A percentile compares a stretch with the other conserved stretches of the same genome.
Conservation (phyloP, 2,797 vertebrate genomes). For the Erpetoichthys calabaricus region DNA sequence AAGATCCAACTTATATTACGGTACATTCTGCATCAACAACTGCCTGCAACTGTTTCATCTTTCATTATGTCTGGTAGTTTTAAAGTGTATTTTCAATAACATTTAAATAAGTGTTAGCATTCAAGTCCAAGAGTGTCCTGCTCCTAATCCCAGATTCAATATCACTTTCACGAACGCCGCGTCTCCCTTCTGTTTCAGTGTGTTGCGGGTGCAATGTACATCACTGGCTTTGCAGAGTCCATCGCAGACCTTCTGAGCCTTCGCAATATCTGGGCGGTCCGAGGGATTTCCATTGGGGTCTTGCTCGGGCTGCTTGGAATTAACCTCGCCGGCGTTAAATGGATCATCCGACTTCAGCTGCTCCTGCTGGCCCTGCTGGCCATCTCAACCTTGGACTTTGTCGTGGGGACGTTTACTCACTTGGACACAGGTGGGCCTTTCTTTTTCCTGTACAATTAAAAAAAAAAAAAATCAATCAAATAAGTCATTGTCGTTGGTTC, state of each 20-base stretch:
- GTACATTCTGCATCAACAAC: too few species aligned
- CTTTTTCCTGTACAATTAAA: neutral
- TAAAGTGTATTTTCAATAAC: too few species aligned
- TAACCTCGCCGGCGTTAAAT: slow-evolving; percentile 90
- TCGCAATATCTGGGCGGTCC: slow-evolving; percentile 71
- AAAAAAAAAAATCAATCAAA: slow-evolving; percentile 15
- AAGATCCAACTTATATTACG: too few species aligned
- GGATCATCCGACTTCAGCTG: slow-evolving; percentile 90
- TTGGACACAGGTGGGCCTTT: slow-evolving; percentile 73
- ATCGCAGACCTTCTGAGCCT: slow-evolving; percentile 70
- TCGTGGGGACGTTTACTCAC: slow-evolving; percentile 85
- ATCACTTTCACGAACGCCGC: neutral
- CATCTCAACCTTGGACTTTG: slow-evolving; percentile 82
- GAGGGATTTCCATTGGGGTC: slow-evolving; percentile 66
- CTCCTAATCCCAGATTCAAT: too few species aligned
- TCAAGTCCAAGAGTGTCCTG: too few species aligned
- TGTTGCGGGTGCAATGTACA: slow-evolving; percentile 92
- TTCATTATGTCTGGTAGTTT: too few species aligned
- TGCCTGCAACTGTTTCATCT: too few species aligned
- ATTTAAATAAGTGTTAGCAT: too few species aligned
- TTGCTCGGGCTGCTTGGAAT: slow-evolving; percentile 79
- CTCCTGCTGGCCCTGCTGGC: slow-evolving; percentile 78
- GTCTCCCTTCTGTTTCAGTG: slow-evolving; percentile 47
- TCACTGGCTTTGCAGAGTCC: slow-evolving; percentile 91
- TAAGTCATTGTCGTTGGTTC: too few species aligned